Evolutionary conservation across 2,797 vertebrate genomes (phyloP).

Genomic region (Vespertilio murinus): DNA sequence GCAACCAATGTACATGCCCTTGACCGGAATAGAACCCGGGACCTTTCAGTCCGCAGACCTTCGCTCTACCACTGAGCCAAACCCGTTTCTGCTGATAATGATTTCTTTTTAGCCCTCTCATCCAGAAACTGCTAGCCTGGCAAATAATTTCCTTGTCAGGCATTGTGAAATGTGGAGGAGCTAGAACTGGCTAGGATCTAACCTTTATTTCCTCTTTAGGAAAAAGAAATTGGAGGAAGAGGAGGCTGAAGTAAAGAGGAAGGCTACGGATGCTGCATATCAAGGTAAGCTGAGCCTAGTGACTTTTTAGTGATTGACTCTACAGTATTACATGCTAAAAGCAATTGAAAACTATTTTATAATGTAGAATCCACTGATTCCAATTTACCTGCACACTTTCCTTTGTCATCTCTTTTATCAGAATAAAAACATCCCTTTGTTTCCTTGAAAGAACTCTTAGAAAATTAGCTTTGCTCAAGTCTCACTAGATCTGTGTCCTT

Average conservation of each 20-base stretch:
- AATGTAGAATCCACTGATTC: not conserved
- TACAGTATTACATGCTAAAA: not conserved
- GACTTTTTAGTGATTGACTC: not conserved
- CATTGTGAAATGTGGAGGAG: not conserved
- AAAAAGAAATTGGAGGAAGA: slow-evolving; percentile 95
- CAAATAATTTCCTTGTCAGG: not conserved
- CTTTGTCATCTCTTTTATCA: slow-evolving; percentile 7
- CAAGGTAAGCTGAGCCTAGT: slow-evolving; percentile 87
- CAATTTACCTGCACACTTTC: not conserved
- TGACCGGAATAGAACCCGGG: too few species aligned
- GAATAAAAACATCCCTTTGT: slow-evolving; percentile 35
- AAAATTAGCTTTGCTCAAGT: slow-evolving; percentile 40
- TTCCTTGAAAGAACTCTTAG: slow-evolving; percentile 2
- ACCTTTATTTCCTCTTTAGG: slow-evolving; percentile 81
- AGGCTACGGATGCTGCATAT: slow-evolving; percentile 94
- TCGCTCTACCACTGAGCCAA: too few species aligned
- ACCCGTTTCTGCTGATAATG: slow-evolving; percentile 23
- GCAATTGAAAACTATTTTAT: not conserved
- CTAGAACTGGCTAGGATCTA: not conserved
- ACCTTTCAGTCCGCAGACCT: too few species aligned
- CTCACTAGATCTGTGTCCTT: not conserved
- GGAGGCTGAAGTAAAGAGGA: slow-evolving; percentile 93
- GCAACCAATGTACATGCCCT: too few species aligned
- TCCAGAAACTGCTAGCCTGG: not conserved
- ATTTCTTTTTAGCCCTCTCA: not conserved